These are phyloP conservation scores for Chondrosia reniformis DNA, from an alignment of 37 sponge, comb jelly and placozoan genomes.

Conservation along the genomic window DNA sequence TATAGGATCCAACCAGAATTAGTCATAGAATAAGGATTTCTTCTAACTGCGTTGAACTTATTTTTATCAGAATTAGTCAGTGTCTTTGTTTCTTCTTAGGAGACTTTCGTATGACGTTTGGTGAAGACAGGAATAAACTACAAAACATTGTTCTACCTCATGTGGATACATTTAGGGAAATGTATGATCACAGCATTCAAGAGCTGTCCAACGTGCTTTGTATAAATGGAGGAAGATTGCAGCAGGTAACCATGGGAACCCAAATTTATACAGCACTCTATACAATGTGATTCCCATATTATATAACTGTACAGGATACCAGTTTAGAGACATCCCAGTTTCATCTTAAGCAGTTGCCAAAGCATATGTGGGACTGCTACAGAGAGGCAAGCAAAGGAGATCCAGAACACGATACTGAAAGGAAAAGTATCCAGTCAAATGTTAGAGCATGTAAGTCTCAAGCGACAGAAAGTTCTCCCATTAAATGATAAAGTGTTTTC, in stretches of 20 bases:
- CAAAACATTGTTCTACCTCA: constrained; percentile 69
- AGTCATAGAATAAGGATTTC: no score
- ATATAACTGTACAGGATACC: no score
- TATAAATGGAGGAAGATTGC: not conserved
- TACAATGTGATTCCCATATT: no score
- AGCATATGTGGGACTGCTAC: not conserved
- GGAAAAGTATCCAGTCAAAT: no score
- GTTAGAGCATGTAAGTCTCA: not conserved
- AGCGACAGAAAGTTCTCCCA: not conserved
- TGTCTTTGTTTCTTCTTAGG: constrained; percentile 55
- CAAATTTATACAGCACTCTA: not conserved
- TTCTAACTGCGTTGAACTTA: no score
- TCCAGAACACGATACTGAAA: no score
- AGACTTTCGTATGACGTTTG: constrained; percentile 82
- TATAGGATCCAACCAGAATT: no score
- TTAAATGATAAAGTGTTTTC: no score
- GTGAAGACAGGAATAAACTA: constrained; percentile 84
- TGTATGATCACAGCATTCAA: constrained; percentile 24
- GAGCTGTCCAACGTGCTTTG: not conserved
- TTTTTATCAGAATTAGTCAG: no score
- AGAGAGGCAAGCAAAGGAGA: no score
- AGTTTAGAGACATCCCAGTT: no score
- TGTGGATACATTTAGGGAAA: constrained; percentile 40
- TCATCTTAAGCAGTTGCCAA: no score
- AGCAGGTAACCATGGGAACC: not conserved